Evolutionary conservation across 2,113 vertebrate genomes (phyloP).

Genomic region (Festucalex cinctus): DNA sequence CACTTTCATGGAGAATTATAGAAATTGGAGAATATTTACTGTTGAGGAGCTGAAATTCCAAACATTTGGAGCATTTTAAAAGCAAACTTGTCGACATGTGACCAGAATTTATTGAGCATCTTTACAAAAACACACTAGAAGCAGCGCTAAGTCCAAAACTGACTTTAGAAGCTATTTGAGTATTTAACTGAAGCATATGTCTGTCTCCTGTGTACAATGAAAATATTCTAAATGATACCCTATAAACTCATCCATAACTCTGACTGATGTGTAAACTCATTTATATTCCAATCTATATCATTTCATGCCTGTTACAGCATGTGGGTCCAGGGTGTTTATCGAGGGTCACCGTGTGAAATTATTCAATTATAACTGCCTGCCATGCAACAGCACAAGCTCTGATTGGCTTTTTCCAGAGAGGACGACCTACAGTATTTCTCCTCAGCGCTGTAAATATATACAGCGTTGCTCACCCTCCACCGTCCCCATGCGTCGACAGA

Average conservation of each 20-base stretch:
- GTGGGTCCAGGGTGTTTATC: slow-evolving; percentile 7
- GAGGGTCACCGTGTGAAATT: slow-evolving; percentile 23
- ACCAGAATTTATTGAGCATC: too few species aligned
- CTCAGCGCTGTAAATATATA: slow-evolving; percentile 32
- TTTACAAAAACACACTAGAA: too few species aligned
- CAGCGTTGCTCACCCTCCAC: slow-evolving; percentile 23
- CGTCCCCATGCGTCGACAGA: slow-evolving; percentile 51
- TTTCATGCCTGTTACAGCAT: slow-evolving; percentile 3
- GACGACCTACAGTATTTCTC: slow-evolving; percentile 27
- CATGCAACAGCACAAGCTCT: slow-evolving; percentile 27
- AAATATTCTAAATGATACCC: not conserved
- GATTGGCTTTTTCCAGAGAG: slow-evolving; percentile 29
- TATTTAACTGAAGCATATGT: not conserved
- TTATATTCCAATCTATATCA: not conserved
- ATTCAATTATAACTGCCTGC: slow-evolving; percentile 26
- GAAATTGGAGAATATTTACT: too few species aligned
- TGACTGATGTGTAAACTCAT: not conserved
- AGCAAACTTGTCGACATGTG: too few species aligned
- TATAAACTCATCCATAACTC: not conserved
- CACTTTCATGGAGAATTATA: too few species aligned
- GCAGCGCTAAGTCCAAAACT: too few species aligned
- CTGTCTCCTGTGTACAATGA: slow-evolving; percentile 3
- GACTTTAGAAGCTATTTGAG: too few species aligned
- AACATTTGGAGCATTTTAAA: too few species aligned
- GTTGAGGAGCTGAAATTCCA: too few species aligned